Percentiles rank a stretch among this genome's conserved stretches.
Conservation (phyloP, 2,113 vertebrate species). For the Mormyrus iriodes region DNA sequence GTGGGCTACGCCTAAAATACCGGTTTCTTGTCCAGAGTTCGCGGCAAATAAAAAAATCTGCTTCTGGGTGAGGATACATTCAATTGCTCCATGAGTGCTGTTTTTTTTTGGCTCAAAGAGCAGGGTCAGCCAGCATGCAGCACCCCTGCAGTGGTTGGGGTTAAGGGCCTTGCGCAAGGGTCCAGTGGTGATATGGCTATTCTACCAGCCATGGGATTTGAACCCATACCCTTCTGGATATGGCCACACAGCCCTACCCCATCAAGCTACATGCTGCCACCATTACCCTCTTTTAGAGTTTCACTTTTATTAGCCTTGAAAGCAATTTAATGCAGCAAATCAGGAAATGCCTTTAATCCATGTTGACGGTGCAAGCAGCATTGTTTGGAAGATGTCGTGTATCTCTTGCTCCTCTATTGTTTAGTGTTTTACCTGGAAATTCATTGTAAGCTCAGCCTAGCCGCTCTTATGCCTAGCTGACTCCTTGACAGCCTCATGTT, state of each 20-base stretch:
- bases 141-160: not conserved
- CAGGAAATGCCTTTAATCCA: not conserved
- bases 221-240: not conserved
- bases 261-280: not conserved
- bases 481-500: not conserved
- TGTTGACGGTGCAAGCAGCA: not conserved
- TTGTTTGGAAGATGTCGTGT: not conserved
- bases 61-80: not conserved
- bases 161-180: not conserved
- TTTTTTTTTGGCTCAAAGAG: not conserved
- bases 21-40: not conserved
- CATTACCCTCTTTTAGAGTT: not conserved
- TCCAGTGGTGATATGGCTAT: not conserved
- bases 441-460: not conserved
- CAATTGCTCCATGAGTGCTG: not conserved
- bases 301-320: not conserved
- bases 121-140: not conserved
- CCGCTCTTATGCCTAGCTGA: not conserved
- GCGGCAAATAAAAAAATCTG: not conserved
- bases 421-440: not conserved
- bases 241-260: not conserved
- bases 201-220: not conserved
- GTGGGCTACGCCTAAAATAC: not conserved
- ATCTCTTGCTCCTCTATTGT: not conserved
- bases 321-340: not conserved